A percentile compares a stretch with the other conserved stretches of the same genome.
phyloP scores from a whole-genome alignment of 2,797 vertebrate genomes.

The Remorina albescens region DNA sequence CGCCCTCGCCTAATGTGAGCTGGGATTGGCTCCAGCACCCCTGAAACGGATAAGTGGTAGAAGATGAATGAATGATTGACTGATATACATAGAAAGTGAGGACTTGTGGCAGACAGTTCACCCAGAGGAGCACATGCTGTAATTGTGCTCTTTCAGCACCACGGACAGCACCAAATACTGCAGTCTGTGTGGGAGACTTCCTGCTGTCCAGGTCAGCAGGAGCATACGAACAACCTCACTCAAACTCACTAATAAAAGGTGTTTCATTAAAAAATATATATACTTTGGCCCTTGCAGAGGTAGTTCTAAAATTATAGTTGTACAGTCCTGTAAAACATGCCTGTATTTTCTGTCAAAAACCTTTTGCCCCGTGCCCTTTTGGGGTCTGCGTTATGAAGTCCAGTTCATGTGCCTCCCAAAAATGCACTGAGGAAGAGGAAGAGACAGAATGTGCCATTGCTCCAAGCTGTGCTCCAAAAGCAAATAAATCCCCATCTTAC shows the following conservation, averaged over 20 bases:
- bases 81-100: too few relatives aligned
- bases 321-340: neutral
- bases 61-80: conserved; percentile 3
- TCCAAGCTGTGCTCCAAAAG: conserved; percentile 37
- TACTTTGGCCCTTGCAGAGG: neutral
- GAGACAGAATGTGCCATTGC: conserved; percentile 37
- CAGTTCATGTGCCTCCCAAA: conserved; percentile 38
- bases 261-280: conserved; percentile 9
- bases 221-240: conserved; percentile 10
- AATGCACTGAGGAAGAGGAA: conserved; percentile 34
- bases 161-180: conserved; percentile 59
- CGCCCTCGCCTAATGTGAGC: too few relatives aligned
- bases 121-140: neutral
- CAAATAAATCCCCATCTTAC: conserved; percentile 21
- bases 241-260: conserved; percentile 15
- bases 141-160: conserved; percentile 68
- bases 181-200: conserved; percentile 35
- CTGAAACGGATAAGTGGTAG: too few relatives aligned
- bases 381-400: conserved; percentile 33
- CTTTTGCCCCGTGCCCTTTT: conserved; percentile 20
- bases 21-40: too few relatives aligned
- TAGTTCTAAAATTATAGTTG: conserved; percentile 1
- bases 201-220: conserved; percentile 17
- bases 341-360: too few relatives aligned
- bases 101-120: neutral